Percentiles rank a stretch among this genome's conserved stretches.
Evolutionary conservation across 2,888 invertebrate species (phyloP).

Genomic region (Barypeithes pellucidus): DNA sequence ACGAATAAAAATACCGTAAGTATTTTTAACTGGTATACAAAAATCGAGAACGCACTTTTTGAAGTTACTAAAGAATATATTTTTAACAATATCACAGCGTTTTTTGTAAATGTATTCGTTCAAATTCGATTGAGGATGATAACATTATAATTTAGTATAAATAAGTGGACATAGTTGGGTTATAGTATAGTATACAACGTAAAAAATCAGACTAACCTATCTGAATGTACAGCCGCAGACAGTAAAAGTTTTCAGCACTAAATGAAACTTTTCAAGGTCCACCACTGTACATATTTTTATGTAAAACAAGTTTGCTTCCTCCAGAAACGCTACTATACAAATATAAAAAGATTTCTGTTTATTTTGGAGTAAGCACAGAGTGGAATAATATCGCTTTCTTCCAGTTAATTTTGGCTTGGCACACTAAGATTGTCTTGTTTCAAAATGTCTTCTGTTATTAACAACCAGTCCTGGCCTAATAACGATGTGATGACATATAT

Average conservation of each 20-base stretch:
- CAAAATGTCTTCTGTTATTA: constrained; percentile 1
- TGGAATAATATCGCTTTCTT: constrained; percentile 9
- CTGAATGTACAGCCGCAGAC: neutral
- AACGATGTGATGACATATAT: constrained; percentile 10
- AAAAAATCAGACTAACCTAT: neutral
- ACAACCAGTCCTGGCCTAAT: constrained; percentile 31
- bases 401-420: constrained; percentile 14
- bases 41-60: constrained; percentile 16
- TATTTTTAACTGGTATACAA: neutral
- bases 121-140: constrained; percentile 1
- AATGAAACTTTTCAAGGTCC: neutral
- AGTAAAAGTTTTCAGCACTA: neutral
- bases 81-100: constrained; percentile 37
- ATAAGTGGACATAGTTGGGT: neutral
- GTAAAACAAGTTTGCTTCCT: neutral
- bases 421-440: constrained; percentile 25
- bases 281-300: neutral
- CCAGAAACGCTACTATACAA: neutral
- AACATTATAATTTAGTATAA: neutral
- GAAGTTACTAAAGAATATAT: constrained; percentile 5
- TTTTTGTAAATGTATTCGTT: constrained; percentile 32
- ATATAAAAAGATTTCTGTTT: constrained; percentile 1
- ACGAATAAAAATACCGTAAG: constrained; percentile 2
- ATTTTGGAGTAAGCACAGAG: neutral
- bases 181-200: neutral